Evolutionary conservation across 2,113 vertebrate species (phyloP).

Genomic region (Colius striatus): DNA sequence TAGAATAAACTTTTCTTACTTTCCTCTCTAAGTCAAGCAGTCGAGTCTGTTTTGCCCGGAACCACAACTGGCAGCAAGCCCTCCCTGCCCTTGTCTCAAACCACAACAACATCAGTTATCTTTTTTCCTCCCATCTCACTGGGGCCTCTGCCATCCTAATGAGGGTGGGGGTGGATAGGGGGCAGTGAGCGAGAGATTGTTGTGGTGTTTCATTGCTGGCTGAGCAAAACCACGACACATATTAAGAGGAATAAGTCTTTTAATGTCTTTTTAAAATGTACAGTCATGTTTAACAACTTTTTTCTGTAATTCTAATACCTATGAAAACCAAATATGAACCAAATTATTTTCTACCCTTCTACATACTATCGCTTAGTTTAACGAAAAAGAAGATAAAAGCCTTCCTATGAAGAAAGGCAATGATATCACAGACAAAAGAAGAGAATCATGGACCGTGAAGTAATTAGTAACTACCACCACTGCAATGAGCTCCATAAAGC

Average conservation of each 20-base stretch:
- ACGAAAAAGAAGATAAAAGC: not conserved
- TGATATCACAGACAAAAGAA: slow-evolving; percentile 27
- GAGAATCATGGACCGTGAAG: slow-evolving; percentile 19
- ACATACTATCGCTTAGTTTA: not conserved
- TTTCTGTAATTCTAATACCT: not conserved
- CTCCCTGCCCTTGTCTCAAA: no score
- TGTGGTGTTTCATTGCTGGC: no score
- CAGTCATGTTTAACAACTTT: not conserved
- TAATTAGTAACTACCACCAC: slow-evolving; percentile 45
- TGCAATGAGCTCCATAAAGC: slow-evolving; percentile 19
- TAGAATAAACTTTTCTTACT: no score
- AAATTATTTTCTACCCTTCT: not conserved
- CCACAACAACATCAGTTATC: no score
- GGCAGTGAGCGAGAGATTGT: no score
- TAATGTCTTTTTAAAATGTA: not conserved
- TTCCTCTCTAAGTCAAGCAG: no score
- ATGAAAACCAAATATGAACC: not conserved
- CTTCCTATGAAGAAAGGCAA: not conserved
- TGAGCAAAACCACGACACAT: not conserved
- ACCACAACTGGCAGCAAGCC: no score
- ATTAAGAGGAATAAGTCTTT: not conserved
- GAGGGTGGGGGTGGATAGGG: no score
- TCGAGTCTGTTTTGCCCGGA: no score
- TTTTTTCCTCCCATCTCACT: no score
- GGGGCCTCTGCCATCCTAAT: no score